phyloP scores from a whole-genome alignment of 1,140 invertebrate genomes.

The Aphelenchoides besseyi region DNA sequence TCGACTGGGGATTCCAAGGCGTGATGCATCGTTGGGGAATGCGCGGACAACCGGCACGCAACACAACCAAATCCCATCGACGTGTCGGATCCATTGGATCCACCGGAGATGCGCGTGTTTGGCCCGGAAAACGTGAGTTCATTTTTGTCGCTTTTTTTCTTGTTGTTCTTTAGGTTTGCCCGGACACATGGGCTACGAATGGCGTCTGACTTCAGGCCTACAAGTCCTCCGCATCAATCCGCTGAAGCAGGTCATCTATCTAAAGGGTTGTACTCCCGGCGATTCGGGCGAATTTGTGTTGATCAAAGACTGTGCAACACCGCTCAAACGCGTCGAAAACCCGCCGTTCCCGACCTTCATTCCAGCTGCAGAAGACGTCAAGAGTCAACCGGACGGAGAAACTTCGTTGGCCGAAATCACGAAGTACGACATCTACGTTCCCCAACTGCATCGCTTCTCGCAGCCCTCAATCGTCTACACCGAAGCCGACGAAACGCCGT shows the following conservation, averaged over 20 bases:
- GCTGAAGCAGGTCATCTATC: conserved; percentile 59
- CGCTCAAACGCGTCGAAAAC: conserved; percentile 43
- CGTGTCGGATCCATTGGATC: conserved; percentile 81
- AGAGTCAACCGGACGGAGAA: conserved; percentile 1
- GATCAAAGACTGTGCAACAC: conserved; percentile 45
- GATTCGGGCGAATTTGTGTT: conserved; percentile 51
- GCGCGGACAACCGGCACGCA: conserved; percentile 85
- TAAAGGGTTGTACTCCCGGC: conserved; percentile 53
- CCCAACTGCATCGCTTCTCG: conserved; percentile 51
- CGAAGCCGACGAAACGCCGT: conserved; percentile 48
- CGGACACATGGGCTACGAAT: conserved; percentile 86
- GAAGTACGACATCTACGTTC: conserved; percentile 42
- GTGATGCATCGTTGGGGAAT: conserved; percentile 94
- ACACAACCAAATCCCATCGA: conserved; percentile 89
- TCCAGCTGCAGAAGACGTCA: conserved; percentile 36
- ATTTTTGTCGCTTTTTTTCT: neutral
- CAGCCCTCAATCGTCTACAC: conserved; percentile 53
- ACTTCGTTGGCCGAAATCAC: conserved; percentile 23
- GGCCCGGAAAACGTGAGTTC: conserved; percentile 81
- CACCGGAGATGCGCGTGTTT: conserved; percentile 75
- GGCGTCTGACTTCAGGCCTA: conserved; percentile 72
- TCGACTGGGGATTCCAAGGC: conserved; percentile 94
- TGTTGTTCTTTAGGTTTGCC: too few species aligned
- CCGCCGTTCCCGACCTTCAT: conserved; percentile 56
- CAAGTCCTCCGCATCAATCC: conserved; percentile 63